Evolutionary conservation across 1,140 invertebrate genomes (phyloP).

Genomic region (Pentalonia nigronervosa): DNA sequence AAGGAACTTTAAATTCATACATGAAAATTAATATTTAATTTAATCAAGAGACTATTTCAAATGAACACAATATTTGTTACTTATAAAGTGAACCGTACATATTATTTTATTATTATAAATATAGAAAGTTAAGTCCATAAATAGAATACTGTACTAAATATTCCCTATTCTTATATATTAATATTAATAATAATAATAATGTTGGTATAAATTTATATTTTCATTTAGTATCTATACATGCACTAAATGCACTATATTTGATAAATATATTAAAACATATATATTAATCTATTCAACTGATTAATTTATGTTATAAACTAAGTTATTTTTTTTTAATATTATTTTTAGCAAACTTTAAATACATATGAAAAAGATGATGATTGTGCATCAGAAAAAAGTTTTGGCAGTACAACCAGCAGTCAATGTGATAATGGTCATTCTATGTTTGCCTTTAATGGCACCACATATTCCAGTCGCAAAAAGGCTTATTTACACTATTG

Average conservation of each 20-base stretch:
- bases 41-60: no score
- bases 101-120: not conserved
- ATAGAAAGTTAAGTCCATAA: not conserved
- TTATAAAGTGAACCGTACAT: not conserved
- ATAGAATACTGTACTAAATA: not conserved
- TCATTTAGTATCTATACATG: no score
- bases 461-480: constrained; percentile 74
- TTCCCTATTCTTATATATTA: not conserved
- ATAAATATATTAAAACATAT: not conserved
- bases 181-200: not conserved
- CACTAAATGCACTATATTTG: not conserved
- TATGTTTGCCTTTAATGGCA: constrained; percentile 80
- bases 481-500: constrained; percentile 84
- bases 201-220: not conserved
- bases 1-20: no score
- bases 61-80: no score
- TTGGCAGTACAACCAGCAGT: constrained; percentile 73
- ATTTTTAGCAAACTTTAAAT: constrained; percentile 50
- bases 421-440: constrained; percentile 73
- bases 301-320: not conserved
- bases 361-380: constrained; percentile 69
- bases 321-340: not conserved
- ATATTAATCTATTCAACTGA: not conserved
- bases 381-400: constrained; percentile 78
- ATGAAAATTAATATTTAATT: no score